phyloP scores from a whole-genome alignment of 30 jellyfish, hydroid and myxozoan genomes.

The Morbakka virulenta region DNA sequence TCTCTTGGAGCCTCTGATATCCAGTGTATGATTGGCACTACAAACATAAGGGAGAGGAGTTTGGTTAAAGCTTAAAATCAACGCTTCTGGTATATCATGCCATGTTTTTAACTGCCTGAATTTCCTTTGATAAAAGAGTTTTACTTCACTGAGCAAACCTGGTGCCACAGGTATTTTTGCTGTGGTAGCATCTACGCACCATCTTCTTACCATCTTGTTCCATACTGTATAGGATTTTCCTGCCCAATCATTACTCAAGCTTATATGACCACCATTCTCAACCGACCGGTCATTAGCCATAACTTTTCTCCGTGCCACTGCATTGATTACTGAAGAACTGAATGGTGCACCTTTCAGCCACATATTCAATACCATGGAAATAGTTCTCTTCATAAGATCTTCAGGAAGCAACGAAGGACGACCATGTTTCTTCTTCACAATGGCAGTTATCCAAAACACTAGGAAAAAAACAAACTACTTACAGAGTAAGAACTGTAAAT shows the following conservation, averaged over 20 bases:
- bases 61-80: slow-evolving; percentile 31
- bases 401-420: slow-evolving; percentile 48
- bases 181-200: slow-evolving; percentile 39
- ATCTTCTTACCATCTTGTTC: slow-evolving; percentile 31
- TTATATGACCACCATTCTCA: slow-evolving; percentile 9
- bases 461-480: too few species aligned
- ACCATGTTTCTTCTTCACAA: slow-evolving; percentile 29
- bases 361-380: slow-evolving; percentile 21
- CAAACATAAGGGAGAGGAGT: slow-evolving; percentile 26
- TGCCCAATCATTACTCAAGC: slow-evolving; percentile 42
- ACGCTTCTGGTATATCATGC: slow-evolving; percentile 44
- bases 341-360: slow-evolving; percentile 43
- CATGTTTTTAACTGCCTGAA: slow-evolving; percentile 34
- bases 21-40: slow-evolving; percentile 8
- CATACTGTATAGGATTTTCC: slow-evolving; percentile 32
- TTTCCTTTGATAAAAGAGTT: slow-evolving; percentile 31
- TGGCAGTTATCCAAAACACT: too few species aligned
- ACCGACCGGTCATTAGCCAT: slow-evolving; percentile 34
- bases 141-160: slow-evolving; percentile 46
- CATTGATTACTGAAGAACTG: slow-evolving; percentile 40
- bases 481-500: too few species aligned
- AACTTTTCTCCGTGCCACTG: slow-evolving; percentile 23
- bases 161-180: slow-evolving; percentile 48
- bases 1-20: too few species aligned
- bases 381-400: slow-evolving; percentile 13